Conservation (phyloP, 2,797 vertebrate species). For the Anolis apletophallus region DNA sequence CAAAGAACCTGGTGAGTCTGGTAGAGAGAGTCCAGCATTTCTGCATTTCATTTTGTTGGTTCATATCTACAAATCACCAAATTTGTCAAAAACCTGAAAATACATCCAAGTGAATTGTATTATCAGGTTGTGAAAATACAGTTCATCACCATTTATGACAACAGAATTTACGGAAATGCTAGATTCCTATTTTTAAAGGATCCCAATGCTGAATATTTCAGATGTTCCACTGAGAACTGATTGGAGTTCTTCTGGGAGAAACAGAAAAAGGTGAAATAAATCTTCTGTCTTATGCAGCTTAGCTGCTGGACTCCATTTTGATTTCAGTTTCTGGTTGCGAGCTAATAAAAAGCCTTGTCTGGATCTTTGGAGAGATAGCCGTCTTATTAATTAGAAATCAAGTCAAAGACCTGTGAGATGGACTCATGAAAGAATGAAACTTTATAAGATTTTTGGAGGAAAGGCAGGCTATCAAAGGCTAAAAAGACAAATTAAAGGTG, state of each 20-base stretch:
- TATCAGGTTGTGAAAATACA: background rate
- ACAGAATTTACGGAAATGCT: background rate
- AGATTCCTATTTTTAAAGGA: background rate
- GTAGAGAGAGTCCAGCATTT: too few species aligned
- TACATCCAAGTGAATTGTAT: too few species aligned
- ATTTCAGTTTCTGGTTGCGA: background rate
- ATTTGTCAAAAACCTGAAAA: too few species aligned
- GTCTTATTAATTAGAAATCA: background rate
- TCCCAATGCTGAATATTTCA: background rate
- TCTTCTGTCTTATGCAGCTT: background rate
- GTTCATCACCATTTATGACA: background rate
- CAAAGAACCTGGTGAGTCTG: too few species aligned
- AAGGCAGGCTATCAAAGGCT: background rate
- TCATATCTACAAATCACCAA: too few species aligned
- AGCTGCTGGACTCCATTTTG: too few species aligned
- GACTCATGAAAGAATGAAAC: background rate
- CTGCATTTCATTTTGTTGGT: too few species aligned
- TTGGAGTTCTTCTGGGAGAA: too few species aligned
- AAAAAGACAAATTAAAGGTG: too few species aligned
- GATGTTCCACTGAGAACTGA: background rate
- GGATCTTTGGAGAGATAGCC: too few species aligned
- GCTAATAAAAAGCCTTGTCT: background rate
- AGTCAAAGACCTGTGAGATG: background rate
- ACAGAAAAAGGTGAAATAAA: background rate
- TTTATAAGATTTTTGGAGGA: background rate